Evolutionary conservation across 1,140 invertebrate genomes (phyloP), one percentile per base, ranked within the genome.

Genomic region (Mizuhopecten yessoensis): DNA sequence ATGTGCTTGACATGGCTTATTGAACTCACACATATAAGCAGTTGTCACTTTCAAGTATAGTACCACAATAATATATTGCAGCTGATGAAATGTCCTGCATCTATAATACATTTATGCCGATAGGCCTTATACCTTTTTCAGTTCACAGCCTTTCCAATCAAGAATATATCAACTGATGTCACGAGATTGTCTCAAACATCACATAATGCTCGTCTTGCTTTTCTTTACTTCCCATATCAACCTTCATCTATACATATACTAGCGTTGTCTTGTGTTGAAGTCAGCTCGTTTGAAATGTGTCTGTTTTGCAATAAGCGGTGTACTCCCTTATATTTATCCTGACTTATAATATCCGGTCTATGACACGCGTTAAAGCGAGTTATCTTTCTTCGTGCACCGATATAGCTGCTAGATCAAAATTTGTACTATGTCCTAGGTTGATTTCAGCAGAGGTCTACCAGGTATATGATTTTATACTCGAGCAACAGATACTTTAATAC

Each of bases 61-160:
- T 29, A 75, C 29, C 57, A 29, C 5, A 5, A 5, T n/a, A n/a
- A n/a, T 49, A 29, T 75, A 29, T 75, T 75, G 23, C 57, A 5
- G 57, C 57, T 75, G n/a, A 75, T 75, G 57, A 75, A 75, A 75
- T n/a, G 13, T 39, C 36, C n/a, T n/a, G n/a, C n/a, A n/a, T n/a
- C n/a, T n/a, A n/a, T n/a, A n/a, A n/a, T n/a, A n/a, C n/a, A n/a
- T n/a, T n/a, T n/a, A n/a, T n/a, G n/a, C n/a, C n/a, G n/a, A n/a
- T n/a, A n/a, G n/a, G n/a, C n/a, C n/a, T n/a, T n/a, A n/a, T n/a
- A n/a, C n/a, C n/a, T n/a, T n/a, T n/a, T n/a, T n/a, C n/a, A n/a
- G n/a, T n/a, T n/a, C n/a, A n/a, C n/a, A n/a, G n/a, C n/a, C n/a
- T n/a, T n/a, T n/a, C n/a, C n/a, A n/a, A n/a, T n/a, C n/a, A n/a